phyloP scores from a whole-genome alignment of 2,797 vertebrate genomes.

The Acanthopagrus latus region DNA sequence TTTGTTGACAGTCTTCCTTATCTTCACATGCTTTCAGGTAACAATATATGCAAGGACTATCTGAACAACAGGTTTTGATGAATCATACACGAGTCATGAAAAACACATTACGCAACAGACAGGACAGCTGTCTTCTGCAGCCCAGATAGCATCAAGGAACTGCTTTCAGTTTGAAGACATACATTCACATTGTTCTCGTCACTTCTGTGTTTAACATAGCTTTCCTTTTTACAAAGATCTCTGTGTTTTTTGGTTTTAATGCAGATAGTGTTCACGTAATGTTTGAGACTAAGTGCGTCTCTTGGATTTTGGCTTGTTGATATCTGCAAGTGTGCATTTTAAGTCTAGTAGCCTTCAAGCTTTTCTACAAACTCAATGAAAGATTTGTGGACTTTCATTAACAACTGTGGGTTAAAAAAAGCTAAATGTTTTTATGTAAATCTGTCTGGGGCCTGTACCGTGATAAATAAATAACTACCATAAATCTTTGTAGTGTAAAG shows the following conservation, averaged over 20 bases:
- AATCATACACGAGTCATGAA: constrained; percentile 26
- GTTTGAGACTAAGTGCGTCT: background rate
- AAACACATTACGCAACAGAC: constrained; percentile 28
- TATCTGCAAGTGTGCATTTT: background rate
- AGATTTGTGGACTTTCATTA: background rate
- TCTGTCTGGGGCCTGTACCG: background rate
- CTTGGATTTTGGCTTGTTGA: background rate
- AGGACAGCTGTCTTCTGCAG: constrained; percentile 19
- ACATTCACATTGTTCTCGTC: constrained; percentile 25
- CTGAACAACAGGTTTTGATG: background rate
- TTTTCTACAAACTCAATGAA: background rate
- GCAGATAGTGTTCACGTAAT: background rate
- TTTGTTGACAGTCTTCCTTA: background rate
- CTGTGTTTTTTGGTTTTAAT: constrained; percentile 10
- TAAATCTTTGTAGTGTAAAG: constrained; percentile 6
- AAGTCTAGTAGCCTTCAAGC: background rate
- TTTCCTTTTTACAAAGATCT: constrained; percentile 31
- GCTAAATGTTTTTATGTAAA: background rate
- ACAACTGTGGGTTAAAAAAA: background rate
- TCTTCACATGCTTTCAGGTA: constrained; percentile 25
- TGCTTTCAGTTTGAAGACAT: constrained; percentile 16
- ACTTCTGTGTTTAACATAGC: constrained; percentile 44
- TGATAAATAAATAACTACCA: background rate
- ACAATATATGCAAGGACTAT: background rate
- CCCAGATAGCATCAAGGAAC: constrained; percentile 25